Conservation (phyloP, 1,140 invertebrate species). For the Bilobella aurantiaca region DNA sequence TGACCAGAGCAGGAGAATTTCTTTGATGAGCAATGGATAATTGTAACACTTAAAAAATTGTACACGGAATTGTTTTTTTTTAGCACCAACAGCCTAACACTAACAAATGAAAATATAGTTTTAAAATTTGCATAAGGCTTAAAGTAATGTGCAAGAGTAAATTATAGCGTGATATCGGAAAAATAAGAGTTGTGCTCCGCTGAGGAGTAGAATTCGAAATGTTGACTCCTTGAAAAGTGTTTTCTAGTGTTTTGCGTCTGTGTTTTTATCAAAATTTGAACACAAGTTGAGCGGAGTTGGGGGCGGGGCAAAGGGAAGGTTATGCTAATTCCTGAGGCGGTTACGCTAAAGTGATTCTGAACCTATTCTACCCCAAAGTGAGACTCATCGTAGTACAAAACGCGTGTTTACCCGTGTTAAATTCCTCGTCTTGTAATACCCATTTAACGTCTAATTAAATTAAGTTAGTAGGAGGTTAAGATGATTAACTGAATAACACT, state of each 20-base stretch:
- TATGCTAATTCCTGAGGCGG: slow-evolving; percentile 28
- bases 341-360: neutral
- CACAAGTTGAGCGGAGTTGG: slow-evolving; percentile 34
- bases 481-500: neutral
- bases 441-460: neutral
- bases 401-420: slow-evolving; percentile 1
- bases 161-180: neutral
- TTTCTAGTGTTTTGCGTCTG: neutral
- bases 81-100: too few species aligned
- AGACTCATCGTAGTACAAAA: slow-evolving; percentile 11
- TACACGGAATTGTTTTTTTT: too few species aligned
- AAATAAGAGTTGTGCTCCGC: neutral
- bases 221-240: neutral
- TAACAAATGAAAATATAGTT: too few species aligned
- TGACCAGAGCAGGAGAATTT: too few species aligned
- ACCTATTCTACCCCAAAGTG: neutral
- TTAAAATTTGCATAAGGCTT: too few species aligned
- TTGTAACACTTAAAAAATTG: too few species aligned
- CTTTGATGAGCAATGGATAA: too few species aligned
- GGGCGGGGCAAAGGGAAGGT: slow-evolving; percentile 21
- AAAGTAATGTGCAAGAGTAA: too few species aligned
- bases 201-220: neutral
- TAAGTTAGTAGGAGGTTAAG: neutral
- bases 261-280: slow-evolving; percentile 23
- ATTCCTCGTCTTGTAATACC: neutral